Evolutionary conservation across 2,888 invertebrate genomes (phyloP).

Genomic region (Lycophotia porphyrea): DNA sequence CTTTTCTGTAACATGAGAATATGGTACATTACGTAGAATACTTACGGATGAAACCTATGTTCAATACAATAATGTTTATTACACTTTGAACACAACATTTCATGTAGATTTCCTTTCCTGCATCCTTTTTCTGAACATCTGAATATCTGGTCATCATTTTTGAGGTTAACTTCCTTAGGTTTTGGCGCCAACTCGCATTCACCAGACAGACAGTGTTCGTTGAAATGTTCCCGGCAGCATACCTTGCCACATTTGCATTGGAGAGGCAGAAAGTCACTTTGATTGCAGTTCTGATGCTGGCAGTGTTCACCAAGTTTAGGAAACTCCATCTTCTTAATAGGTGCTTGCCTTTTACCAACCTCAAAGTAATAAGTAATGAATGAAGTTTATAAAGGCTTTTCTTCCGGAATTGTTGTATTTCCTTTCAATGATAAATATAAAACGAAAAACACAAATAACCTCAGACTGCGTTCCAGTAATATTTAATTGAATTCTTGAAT

Average conservation of each 20-base stretch:
- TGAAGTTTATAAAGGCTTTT: background rate
- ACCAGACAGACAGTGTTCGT: constrained; percentile 89
- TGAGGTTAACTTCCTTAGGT: constrained; percentile 81
- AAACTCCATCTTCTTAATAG: constrained; percentile 91
- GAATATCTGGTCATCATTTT: constrained; percentile 84
- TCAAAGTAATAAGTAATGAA: background rate
- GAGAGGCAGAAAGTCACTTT: constrained; percentile 93
- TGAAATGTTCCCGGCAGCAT: constrained; percentile 93
- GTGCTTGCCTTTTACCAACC: background rate
- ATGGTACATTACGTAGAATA: constrained; percentile 49
- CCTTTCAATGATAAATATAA: constrained; percentile 11
- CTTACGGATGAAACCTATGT: constrained; percentile 91
- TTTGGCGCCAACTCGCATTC: constrained; percentile 83
- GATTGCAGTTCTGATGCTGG: constrained; percentile 90
- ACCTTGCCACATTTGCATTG: constrained; percentile 91
- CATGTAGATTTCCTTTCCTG: constrained; percentile 90
- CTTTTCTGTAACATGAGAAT: background rate
- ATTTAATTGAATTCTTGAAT: no score
- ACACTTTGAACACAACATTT: constrained; percentile 92
- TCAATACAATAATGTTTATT: constrained; percentile 92
- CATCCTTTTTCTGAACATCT: constrained; percentile 91
- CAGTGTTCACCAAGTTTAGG: constrained; percentile 93
- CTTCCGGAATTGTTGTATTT: background rate
- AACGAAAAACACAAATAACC: background rate
- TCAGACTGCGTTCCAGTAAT: constrained; percentile 14